Percentiles rank a stretch among this genome's conserved stretches.
Evolutionary conservation across 2,113 vertebrate species (phyloP).

Genomic region (Charadrius vociferus): DNA sequence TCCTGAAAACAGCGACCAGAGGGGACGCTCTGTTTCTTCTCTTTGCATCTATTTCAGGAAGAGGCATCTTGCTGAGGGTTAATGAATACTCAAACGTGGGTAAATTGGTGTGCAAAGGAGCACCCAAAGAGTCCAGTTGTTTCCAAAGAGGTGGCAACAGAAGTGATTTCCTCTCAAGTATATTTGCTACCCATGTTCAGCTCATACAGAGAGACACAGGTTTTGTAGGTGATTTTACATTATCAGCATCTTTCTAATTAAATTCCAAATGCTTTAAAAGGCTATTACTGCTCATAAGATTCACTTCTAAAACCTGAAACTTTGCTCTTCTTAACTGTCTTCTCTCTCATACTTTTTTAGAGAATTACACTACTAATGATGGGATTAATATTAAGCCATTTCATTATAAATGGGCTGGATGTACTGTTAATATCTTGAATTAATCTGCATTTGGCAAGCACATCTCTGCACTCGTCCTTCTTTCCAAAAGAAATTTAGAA

Average conservation of each 20-base stretch:
- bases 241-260: background rate
- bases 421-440: background rate
- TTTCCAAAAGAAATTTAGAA: background rate
- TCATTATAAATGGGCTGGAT: background rate
- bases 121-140: background rate
- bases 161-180: background rate
- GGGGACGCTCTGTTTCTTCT: background rate
- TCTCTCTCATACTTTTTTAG: background rate
- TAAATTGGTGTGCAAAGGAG: background rate
- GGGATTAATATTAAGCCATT: constrained; percentile 15
- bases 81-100: background rate
- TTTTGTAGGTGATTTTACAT: background rate
- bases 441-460: background rate
- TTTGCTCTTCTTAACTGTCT: background rate
- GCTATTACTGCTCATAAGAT: background rate
- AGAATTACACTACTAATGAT: background rate
- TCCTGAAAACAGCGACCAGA: background rate
- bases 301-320: background rate
- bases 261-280: background rate
- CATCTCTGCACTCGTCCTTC: background rate
- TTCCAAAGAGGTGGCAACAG: background rate
- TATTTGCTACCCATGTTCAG: background rate
- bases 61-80: background rate
- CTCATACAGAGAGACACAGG: background rate
- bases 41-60: background rate